Conservation (phyloP, 2,797 vertebrate species). For the Eupleurogrammus muticus region DNA sequence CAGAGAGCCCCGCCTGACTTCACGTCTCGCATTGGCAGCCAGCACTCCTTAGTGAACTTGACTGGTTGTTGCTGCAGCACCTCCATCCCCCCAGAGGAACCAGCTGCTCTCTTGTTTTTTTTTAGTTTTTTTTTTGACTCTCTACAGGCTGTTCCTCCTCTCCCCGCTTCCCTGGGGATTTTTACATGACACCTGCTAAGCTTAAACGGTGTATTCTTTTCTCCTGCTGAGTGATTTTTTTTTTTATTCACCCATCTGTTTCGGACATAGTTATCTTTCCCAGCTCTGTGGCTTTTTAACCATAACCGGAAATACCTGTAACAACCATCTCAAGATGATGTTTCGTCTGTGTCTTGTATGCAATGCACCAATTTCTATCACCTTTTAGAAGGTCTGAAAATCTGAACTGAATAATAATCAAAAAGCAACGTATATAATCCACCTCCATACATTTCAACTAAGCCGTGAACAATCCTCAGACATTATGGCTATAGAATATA, state of each 20-base stretch:
- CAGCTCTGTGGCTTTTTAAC: constrained; percentile 18
- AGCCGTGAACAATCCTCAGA: no score
- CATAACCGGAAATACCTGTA: constrained; percentile 4
- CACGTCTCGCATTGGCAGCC: constrained; percentile 1
- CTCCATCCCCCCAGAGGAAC: constrained; percentile 56
- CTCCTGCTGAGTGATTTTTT: constrained; percentile 40
- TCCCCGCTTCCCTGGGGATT: constrained; percentile 52
- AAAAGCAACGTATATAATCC: no score
- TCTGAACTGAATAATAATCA: not conserved
- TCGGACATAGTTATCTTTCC: constrained; percentile 33
- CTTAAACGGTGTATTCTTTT: constrained; percentile 50
- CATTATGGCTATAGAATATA: no score
- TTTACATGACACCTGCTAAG: constrained; percentile 70
- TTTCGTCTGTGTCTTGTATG: not conserved
- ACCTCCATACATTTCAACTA: no score
- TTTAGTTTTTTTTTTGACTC: constrained; percentile 63
- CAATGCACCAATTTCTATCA: not conserved
- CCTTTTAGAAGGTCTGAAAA: constrained; percentile 31
- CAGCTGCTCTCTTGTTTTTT: constrained; percentile 73
- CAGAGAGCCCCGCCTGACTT: constrained; percentile 18
- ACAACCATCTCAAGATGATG: not conserved
- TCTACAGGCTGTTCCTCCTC: constrained; percentile 61
- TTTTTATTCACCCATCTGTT: constrained; percentile 66
- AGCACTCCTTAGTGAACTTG: not conserved
- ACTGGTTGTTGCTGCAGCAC: constrained; percentile 30